These are phyloP conservation scores for Gavia stellata DNA, from an alignment of 2,113 vertebrate species.

Conservation along the genomic window DNA sequence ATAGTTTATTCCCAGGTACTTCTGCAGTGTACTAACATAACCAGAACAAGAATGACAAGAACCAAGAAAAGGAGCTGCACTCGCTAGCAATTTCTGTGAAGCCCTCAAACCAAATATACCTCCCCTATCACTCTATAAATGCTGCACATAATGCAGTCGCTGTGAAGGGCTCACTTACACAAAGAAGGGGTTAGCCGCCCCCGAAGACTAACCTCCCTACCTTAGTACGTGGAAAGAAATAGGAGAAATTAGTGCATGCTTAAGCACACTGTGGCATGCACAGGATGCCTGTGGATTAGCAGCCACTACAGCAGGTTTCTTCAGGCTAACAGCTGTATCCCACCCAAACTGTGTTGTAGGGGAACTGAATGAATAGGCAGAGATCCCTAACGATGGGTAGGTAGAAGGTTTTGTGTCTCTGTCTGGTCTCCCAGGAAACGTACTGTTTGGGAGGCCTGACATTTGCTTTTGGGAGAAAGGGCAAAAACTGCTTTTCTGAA, in stretches of 20 bases:
- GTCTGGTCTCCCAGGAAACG: neutral
- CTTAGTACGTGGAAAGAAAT: neutral
- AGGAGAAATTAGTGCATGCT: neutral
- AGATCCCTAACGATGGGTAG: neutral
- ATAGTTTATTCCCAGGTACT: slow-evolving; percentile 70
- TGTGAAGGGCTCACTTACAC: neutral
- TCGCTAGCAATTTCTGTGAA: neutral
- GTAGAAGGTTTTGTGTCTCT: neutral
- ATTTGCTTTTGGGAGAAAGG: neutral
- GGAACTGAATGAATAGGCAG: neutral
- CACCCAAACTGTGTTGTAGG: neutral
- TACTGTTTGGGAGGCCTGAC: neutral
- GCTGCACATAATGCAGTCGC: neutral
- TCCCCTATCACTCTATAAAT: neutral
- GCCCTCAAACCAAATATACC: neutral
- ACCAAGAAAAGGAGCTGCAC: neutral
- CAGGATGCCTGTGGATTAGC: rapidly evolving
- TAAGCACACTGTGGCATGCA: neutral
- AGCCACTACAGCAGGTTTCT: neutral
- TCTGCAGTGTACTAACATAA: slow-evolving; percentile 34
- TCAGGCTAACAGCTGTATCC: neutral
- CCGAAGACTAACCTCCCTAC: neutral
- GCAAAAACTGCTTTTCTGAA: neutral
- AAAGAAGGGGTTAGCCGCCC: neutral
- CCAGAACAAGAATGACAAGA: slow-evolving; percentile 27